phyloP scores from a whole-genome alignment of 2,888 invertebrate species.

The Volucella bombylans region DNA sequence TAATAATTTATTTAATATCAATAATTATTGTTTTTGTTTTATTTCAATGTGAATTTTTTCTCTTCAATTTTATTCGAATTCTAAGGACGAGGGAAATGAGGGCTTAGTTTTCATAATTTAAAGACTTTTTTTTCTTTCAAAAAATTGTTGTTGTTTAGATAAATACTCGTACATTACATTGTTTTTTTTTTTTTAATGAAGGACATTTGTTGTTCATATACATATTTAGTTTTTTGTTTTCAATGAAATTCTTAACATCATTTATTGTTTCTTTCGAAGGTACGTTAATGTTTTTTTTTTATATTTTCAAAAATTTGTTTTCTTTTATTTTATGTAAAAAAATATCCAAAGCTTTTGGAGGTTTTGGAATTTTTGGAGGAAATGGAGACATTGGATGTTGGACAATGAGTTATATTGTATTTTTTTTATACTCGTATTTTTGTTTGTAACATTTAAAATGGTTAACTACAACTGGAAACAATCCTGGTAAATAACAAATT shows the following conservation, averaged over 20 bases:
- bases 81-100: slow-evolving; percentile 51
- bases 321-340: slow-evolving; percentile 67
- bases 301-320: slow-evolving; percentile 34
- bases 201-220: slow-evolving; percentile 38
- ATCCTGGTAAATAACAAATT: slow-evolving; percentile 55
- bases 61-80: slow-evolving; percentile 54
- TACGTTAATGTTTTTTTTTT: slow-evolving; percentile 59
- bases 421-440: slow-evolving; percentile 9
- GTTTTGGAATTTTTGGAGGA: slow-evolving; percentile 63
- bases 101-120: slow-evolving; percentile 45
- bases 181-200: slow-evolving; percentile 23
- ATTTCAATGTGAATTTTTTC: slow-evolving; percentile 65
- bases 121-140: slow-evolving; percentile 30
- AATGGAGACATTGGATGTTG: slow-evolving; percentile 71
- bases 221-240: slow-evolving; percentile 38
- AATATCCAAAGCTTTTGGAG: slow-evolving; percentile 66
- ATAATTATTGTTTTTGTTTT: slow-evolving; percentile 67
- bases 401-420: slow-evolving; percentile 60
- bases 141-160: slow-evolving; percentile 23
- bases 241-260: slow-evolving; percentile 60
- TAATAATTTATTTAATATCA: slow-evolving; percentile 51
- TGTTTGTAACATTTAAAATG: slow-evolving; percentile 54
- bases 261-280: slow-evolving; percentile 72
- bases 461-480: slow-evolving; percentile 65
- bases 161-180: slow-evolving; percentile 63